phyloP scores from a whole-genome alignment of 2,113 vertebrate genomes.

The Galemys pyrenaicus region DNA sequence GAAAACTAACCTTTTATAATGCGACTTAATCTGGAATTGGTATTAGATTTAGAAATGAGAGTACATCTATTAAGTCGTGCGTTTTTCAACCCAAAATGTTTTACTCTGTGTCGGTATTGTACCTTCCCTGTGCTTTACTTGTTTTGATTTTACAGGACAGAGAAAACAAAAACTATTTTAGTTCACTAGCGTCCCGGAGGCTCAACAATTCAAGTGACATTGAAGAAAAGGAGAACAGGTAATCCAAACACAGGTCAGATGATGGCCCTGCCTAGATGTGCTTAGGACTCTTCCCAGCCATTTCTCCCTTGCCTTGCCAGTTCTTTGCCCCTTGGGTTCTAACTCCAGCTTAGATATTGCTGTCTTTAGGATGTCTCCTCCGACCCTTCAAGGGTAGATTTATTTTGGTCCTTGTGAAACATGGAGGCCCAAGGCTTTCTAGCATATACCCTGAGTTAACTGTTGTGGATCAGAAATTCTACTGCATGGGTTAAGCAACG shows the following conservation, averaged over 20 bases:
- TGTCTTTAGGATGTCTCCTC: background rate
- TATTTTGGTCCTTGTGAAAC: background rate
- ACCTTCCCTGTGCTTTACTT: background rate
- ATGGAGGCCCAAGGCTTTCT: background rate
- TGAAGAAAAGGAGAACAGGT: constrained; percentile 90
- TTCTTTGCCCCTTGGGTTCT: background rate
- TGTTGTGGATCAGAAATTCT: background rate
- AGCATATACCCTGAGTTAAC: background rate
- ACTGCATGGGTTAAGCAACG: too few relatives aligned
- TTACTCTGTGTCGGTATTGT: rapidly evolving
- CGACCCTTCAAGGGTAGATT: background rate
- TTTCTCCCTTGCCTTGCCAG: background rate
- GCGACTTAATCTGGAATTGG: background rate
- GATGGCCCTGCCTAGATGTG: background rate
- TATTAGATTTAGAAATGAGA: background rate
- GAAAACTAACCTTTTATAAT: background rate
- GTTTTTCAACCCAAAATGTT: background rate
- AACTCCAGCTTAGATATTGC: background rate
- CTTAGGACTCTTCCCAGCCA: background rate
- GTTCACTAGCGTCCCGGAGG: constrained; percentile 82
- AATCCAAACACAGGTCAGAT: constrained; percentile 50
- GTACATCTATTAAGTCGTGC: background rate
- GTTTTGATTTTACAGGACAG: constrained; percentile 83
- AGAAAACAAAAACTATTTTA: constrained; percentile 84
- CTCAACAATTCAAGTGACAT: constrained; percentile 80